Conservation (phyloP, 2,888 invertebrate genomes). For the Amblyteles armatorius region DNA sequence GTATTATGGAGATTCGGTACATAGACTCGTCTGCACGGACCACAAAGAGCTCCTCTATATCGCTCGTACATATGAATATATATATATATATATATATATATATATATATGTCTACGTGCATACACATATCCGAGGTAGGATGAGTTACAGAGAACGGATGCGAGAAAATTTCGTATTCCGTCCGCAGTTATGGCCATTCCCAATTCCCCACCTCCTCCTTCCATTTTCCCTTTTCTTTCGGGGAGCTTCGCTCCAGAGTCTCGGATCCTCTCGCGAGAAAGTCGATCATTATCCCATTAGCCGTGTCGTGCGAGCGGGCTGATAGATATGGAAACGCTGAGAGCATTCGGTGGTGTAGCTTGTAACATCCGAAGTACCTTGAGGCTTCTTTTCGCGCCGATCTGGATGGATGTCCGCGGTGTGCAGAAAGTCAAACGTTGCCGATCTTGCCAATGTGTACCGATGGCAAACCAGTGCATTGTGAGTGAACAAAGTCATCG, state of each 20-base stretch:
- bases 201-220: constrained; percentile 11
- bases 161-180: constrained; percentile 43
- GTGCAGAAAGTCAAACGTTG: background rate
- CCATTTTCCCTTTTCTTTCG: background rate
- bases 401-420: background rate
- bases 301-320: background rate
- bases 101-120: background rate
- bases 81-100: background rate
- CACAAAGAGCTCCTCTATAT: background rate
- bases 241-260: background rate
- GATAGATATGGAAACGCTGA: constrained; percentile 25
- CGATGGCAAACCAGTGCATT: background rate
- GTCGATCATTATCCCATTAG: constrained; percentile 30
- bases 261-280: constrained; percentile 30
- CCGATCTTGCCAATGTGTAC: background rate
- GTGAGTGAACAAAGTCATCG: background rate
- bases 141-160: constrained; percentile 23
- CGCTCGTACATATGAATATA: background rate
- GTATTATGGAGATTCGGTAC: constrained; percentile 13
- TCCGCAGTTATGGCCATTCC: background rate
- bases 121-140: background rate
- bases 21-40: constrained; percentile 9
- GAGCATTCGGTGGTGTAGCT: constrained; percentile 14
- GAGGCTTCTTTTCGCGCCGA: constrained; percentile 29
- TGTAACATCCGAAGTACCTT: constrained; percentile 18